These are phyloP conservation scores for Oreochromis tanganicae DNA, from an alignment of 2,113 vertebrate species.

Conservation along the genomic window DNA sequence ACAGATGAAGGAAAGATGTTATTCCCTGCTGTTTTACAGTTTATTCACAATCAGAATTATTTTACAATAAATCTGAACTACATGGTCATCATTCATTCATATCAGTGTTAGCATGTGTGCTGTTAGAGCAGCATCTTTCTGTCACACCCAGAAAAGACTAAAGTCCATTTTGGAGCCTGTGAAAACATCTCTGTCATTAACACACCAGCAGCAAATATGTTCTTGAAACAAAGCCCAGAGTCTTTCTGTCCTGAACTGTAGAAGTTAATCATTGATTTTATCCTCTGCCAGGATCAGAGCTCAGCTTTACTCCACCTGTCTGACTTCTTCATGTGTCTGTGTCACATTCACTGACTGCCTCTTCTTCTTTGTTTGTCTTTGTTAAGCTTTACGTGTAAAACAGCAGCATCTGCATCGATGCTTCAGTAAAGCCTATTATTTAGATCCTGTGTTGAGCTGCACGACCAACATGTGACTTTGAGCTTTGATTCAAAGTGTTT, in stretches of 20 bases:
- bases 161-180: neutral
- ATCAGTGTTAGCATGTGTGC: neutral
- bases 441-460: neutral
- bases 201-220: neutral
- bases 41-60: neutral
- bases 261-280: rapidly evolving
- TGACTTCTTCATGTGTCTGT: neutral
- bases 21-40: rapidly evolving
- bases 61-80: rapidly evolving
- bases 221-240: neutral
- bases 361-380: neutral
- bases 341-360: rapidly evolving
- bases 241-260: rapidly evolving
- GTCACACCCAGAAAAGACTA: neutral
- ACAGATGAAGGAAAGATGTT: rapidly evolving
- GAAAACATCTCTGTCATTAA: rapidly evolving
- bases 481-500: neutral
- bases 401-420: rapidly evolving
- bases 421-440: neutral
- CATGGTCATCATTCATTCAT: rapidly evolving
- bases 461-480: neutral
- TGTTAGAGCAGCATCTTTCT: rapidly evolving
- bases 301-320: neutral
- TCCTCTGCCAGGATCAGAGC: neutral
- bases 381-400: rapidly evolving